phyloP scores from a whole-genome alignment of 2,113 vertebrate genomes.

The Entomyzon cyanotis region DNA sequence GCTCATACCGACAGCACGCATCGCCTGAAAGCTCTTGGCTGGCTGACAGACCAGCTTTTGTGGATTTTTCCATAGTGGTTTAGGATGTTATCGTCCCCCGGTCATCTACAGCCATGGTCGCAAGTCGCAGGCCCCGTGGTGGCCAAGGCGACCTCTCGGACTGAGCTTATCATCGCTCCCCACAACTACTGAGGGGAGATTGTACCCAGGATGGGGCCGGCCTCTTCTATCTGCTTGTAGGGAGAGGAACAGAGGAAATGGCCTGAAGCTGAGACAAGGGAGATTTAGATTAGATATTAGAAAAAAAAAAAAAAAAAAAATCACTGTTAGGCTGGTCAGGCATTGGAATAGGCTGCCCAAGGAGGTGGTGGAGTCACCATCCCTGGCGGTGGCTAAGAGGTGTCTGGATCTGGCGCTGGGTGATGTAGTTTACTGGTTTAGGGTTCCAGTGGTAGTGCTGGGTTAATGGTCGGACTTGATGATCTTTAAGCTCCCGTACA shows the following conservation, averaged over 20 bases:
- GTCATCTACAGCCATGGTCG: rapidly evolving
- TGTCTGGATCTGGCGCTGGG: neutral
- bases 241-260: too few species aligned
- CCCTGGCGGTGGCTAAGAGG: neutral
- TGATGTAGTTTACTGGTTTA: neutral
- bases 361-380: neutral
- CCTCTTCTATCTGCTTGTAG: neutral
- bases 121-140: rapidly evolving
- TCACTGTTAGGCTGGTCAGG: neutral
- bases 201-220: neutral
- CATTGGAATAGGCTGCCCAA: neutral
- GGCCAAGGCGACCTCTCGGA: rapidly evolving
- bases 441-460: neutral
- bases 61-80: neutral
- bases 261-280: neutral
- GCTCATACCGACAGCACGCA: neutral
- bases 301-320: neutral
- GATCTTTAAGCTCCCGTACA: neutral
- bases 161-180: neutral
- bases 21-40: neutral
- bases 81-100: neutral
- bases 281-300: neutral
- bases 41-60: neutral
- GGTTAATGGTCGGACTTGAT: neutral
- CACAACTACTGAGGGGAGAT: neutral